A percentile compares a stretch with the other conserved stretches of the same genome.
phyloP scores from a whole-genome alignment of 2,113 vertebrate species.

The Scatophagus argus region DNA sequence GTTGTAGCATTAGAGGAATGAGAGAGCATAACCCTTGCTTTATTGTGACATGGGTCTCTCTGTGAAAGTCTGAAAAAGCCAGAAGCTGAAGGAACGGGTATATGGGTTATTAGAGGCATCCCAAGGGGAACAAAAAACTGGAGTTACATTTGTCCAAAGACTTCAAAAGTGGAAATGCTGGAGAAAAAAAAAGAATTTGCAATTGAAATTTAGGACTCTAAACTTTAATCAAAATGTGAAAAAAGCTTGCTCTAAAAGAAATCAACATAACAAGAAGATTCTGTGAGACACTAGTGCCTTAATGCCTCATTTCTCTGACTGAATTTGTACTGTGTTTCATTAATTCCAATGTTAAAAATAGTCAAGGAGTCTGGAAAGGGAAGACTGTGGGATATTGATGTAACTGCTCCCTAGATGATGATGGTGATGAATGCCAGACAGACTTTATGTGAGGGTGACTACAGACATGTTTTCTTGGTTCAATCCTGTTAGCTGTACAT shows the following conservation, averaged over 20 bases:
- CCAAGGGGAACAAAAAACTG: not conserved
- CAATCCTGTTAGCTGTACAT: not conserved
- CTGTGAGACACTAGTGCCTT: not conserved
- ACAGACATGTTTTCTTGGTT: not conserved
- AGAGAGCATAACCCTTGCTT: constrained; percentile 18
- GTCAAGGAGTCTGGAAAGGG: not conserved
- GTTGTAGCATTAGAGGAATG: constrained; percentile 13
- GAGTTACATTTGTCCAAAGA: not conserved
- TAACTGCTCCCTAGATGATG: constrained; percentile 34
- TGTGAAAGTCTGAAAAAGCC: constrained; percentile 2
- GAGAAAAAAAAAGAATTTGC: not conserved
- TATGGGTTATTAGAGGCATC: not conserved
- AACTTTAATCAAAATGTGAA: not conserved
- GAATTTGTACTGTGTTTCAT: not conserved
- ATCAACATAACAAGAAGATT: not conserved
- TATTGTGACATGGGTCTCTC: constrained; percentile 31
- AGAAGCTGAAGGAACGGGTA: not conserved
- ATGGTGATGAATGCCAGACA: constrained; percentile 35
- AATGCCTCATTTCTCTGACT: not conserved
- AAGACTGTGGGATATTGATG: constrained; percentile 1
- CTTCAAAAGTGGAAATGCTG: not conserved
- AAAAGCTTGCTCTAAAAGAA: not conserved
- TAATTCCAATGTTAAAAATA: constrained; percentile 15
- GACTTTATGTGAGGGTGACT: constrained; percentile 13
- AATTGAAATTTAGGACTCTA: constrained; percentile 2